Percentiles rank a stretch among this genome's conserved stretches.
Conservation (phyloP, 2,888 invertebrate genomes). For the Ectobius pallidus region DNA sequence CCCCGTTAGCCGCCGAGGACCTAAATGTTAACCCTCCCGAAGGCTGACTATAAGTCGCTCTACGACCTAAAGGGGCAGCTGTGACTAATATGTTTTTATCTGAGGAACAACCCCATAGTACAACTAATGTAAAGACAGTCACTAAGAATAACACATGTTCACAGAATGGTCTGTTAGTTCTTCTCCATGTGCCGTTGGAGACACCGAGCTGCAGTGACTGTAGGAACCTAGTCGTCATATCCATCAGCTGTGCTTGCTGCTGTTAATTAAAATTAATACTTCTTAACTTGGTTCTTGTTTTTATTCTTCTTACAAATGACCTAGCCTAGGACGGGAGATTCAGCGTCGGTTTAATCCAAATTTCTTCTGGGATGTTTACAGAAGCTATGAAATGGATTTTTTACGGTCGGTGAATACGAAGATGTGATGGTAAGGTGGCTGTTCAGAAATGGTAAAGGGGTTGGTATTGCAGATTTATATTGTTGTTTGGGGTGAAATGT, state of each 20-base stretch:
- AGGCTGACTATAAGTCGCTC: neutral
- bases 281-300: too few relatives aligned
- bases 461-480: neutral
- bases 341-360: slow-evolving; percentile 10
- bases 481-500: neutral
- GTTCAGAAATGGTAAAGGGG: neutral
- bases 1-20: neutral
- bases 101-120: neutral
- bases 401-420: neutral
- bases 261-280: neutral
- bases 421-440: neutral
- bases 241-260: neutral
- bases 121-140: neutral
- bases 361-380: slow-evolving; percentile 17
- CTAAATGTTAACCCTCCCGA: neutral
- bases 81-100: slow-evolving; percentile 13
- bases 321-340: too few relatives aligned
- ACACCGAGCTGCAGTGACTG: too few relatives aligned
- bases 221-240: neutral
- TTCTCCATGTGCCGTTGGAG: neutral
- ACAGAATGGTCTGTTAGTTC: neutral
- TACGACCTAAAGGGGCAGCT: slow-evolving; percentile 8
- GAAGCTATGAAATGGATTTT: neutral
- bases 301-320: too few relatives aligned
- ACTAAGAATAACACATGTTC: slow-evolving; percentile 9